Percentiles rank a stretch among this genome's conserved stretches.
phyloP scores from a whole-genome alignment of 2,888 invertebrate genomes.

The Leucoma salicis region DNA sequence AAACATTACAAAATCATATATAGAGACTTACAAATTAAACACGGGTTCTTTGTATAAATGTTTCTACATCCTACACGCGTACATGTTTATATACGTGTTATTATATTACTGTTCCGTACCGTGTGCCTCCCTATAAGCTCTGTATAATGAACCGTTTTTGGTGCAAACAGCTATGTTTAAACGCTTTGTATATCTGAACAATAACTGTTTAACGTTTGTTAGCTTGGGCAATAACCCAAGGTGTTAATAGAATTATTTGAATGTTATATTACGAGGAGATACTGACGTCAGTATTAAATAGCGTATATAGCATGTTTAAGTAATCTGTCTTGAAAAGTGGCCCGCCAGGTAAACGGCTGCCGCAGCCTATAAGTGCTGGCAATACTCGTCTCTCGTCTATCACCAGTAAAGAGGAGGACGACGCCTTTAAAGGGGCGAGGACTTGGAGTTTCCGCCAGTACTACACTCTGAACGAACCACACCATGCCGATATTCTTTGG shows the following conservation, averaged over 20 bases:
- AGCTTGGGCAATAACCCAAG: conserved; percentile 3
- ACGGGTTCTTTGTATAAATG: neutral
- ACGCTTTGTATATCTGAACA: conserved; percentile 11
- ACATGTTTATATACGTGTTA: conserved; percentile 15
- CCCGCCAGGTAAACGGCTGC: too few relatives aligned
- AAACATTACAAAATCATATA: too few relatives aligned
- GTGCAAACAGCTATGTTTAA: conserved; percentile 7
- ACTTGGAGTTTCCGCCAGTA: too few relatives aligned
- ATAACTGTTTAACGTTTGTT: conserved; percentile 5
- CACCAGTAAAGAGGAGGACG: too few relatives aligned
- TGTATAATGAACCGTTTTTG: conserved; percentile 2
- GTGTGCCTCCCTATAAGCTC: neutral
- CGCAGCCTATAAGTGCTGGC: too few relatives aligned
- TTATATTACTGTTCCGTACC: conserved; percentile 5
- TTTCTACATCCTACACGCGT: neutral
- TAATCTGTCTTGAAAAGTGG: too few relatives aligned
- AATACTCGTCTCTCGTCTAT: too few relatives aligned
- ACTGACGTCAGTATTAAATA: too few relatives aligned
- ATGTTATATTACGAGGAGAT: neutral
- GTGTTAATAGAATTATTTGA: conserved; percentile 7
- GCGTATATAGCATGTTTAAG: too few relatives aligned
- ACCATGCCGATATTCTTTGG: too few relatives aligned
- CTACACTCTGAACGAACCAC: too few relatives aligned
- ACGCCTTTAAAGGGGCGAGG: too few relatives aligned
- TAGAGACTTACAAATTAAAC: conserved; percentile 7